Percentiles rank a stretch among this genome's conserved stretches.
phyloP scores from a whole-genome alignment of 2,888 invertebrate species.

The Calephelis perditalis region DNA sequence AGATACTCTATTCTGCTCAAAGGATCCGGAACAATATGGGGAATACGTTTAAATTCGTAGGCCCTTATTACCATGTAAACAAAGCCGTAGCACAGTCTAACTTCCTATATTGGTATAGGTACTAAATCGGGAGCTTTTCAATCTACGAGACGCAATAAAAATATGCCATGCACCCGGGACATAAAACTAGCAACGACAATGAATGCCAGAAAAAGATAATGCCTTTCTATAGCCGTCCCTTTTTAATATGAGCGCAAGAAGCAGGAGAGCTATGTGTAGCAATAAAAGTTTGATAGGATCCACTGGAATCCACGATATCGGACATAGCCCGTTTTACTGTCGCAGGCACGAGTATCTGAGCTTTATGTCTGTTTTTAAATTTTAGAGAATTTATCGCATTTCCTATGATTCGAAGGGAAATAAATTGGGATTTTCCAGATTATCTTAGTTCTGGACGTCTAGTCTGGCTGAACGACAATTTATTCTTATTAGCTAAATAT shows the following conservation, averaged over 20 bases:
- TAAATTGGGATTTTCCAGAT: too few relatives aligned
- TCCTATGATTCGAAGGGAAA: conserved; percentile 32
- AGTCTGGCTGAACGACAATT: too few relatives aligned
- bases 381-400: conserved; percentile 56
- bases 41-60: too few relatives aligned
- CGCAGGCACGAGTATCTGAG: conserved; percentile 51
- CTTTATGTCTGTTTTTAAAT: conserved; percentile 61
- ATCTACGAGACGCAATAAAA: conserved; percentile 70
- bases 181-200: conserved; percentile 74
- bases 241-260: conserved; percentile 56
- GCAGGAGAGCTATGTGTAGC: conserved; percentile 53
- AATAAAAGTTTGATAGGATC: conserved; percentile 75
- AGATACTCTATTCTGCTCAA: too few relatives aligned
- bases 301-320: conserved; percentile 67
- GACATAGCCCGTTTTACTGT: conserved; percentile 63
- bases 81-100: too few relatives aligned
- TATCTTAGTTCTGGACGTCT: too few relatives aligned
- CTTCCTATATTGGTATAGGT: too few relatives aligned
- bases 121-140: conserved; percentile 48
- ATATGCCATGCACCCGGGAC: conserved; percentile 65
- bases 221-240: conserved; percentile 52
- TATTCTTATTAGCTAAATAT: too few relatives aligned
- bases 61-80: too few relatives aligned
- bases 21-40: too few relatives aligned
- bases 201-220: conserved; percentile 72